Base-by-base conservation (phyloP, 37 sponge, comb jelly and placozoan species). In the Eunapius fragilis region DNA sequence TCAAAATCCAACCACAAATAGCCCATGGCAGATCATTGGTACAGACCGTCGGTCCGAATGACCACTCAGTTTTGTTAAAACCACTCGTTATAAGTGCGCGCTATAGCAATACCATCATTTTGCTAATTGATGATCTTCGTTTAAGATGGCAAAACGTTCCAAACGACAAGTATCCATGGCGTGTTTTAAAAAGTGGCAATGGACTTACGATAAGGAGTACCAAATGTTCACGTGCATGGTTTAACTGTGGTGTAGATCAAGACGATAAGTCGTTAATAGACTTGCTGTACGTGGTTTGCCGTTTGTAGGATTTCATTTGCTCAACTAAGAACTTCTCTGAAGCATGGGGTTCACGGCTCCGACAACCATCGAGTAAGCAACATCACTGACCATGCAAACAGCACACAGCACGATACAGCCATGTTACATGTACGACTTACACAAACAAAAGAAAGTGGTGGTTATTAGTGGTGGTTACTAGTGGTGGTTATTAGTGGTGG, bases 351-450 rank as follows among this genome's bases (percentile, higher is more conserved):
- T 11, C 19, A 25, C 68, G 93, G 86, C n/a, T 88, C 92, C 13
- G 71, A 50, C 38, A 93, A 93, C 76, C 93, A 88, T 9, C 81
- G 71, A 69, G 86, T 73, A 14, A 93, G 89, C 83, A 89, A 93
- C 80, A 71, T 88, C 35, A 30, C 79, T 5, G 92, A 92, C 70
- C 92, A 88, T 81, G 88, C 85, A 31, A 80, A 25, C 0, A 80
- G 82, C 27, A 80, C 78, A 2, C 87, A 83, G 80, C 91, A 91
- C 80, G 75, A 80, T 9, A 48, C 71, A 2, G 81, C 90, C 68
- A 87, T 84, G 92, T 19, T 71, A 23, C 70, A 19, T 0, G 19
- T 49, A 0, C 58, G 77, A 31, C 6, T 19, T 4, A 72, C 78
- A 7, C 36, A 84, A 86, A 88, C 2, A 92, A 88, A 69, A 41